Conservation (phyloP, 2,113 vertebrate species). For the Hippolais icterina region DNA sequence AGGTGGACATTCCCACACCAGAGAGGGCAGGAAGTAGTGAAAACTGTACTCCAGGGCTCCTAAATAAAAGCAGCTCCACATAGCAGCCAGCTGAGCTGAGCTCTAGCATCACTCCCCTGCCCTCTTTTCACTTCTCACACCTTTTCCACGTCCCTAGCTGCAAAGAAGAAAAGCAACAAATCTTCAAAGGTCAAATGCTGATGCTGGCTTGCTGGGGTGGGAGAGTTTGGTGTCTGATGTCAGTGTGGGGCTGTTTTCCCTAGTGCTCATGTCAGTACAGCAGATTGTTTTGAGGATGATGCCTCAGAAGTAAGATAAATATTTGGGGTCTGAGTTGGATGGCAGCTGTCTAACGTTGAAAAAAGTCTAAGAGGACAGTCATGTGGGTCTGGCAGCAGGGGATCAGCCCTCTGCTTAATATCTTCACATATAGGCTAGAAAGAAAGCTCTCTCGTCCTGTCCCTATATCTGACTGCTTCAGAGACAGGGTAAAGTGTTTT, state of each 20-base stretch:
- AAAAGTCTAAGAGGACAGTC: background rate
- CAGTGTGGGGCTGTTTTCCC: background rate
- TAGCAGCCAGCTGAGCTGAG: background rate
- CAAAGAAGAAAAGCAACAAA: background rate
- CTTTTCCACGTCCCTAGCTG: background rate
- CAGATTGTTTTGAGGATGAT: background rate
- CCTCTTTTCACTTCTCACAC: background rate
- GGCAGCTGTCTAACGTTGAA: conserved; percentile 24
- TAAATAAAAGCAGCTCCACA: background rate
- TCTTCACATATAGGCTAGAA: background rate
- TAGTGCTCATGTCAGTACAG: background rate
- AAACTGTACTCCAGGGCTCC: background rate
- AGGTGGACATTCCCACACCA: background rate
- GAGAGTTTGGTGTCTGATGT: background rate
- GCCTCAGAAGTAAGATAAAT: conserved; percentile 17
- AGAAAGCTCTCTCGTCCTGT: background rate
- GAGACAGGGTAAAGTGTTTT: background rate
- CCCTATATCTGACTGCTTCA: background rate
- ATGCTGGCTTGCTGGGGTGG: background rate
- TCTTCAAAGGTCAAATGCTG: background rate
- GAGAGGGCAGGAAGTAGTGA: background rate
- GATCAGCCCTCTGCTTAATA: background rate
- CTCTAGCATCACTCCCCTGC: background rate
- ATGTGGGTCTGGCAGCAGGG: background rate
- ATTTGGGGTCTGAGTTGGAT: background rate